phyloP scores from a whole-genome alignment of 1,140 invertebrate species.

The Panonychus citri region DNA sequence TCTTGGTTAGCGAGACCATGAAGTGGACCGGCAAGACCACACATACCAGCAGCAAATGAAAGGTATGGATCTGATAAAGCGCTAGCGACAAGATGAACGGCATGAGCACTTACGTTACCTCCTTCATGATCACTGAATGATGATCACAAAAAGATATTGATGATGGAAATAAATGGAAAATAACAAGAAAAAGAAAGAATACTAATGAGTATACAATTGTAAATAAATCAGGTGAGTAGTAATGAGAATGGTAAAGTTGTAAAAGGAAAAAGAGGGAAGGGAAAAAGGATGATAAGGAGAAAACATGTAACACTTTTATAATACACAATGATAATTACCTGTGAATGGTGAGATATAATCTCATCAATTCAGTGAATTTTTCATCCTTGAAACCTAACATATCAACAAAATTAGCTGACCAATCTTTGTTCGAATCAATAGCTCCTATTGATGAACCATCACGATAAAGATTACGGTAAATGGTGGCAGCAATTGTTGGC shows the following conservation, averaged over 20 bases:
- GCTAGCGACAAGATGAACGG: conserved; percentile 34
- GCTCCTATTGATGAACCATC: conserved; percentile 30
- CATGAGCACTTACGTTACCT: conserved; percentile 35
- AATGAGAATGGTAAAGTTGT: no score
- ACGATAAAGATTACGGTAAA: conserved; percentile 33
- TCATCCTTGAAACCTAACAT: conserved; percentile 34
- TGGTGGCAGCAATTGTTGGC: conserved; percentile 34
- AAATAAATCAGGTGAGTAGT: no score
- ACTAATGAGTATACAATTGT: no score
- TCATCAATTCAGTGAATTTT: conserved; percentile 32
- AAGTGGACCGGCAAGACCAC: conserved; percentile 34
- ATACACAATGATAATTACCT: conserved; percentile 21
- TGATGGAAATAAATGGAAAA: no score
- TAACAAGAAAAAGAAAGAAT: no score
- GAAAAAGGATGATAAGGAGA: background rate
- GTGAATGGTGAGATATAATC: conserved; percentile 35
- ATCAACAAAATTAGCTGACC: conserved; percentile 32
- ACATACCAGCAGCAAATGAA: conserved; percentile 33
- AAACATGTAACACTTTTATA: background rate
- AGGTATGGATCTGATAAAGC: conserved; percentile 36
- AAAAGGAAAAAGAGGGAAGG: no score
- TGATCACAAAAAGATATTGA: no score
- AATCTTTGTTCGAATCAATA: conserved; percentile 33
- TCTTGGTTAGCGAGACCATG: conserved; percentile 36
- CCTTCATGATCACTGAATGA: conserved; percentile 30